Evolutionary conservation across 2,113 vertebrate species (phyloP), one percentile per base, ranked within the genome.

Genomic region (Pantherophis guttatus): DNA sequence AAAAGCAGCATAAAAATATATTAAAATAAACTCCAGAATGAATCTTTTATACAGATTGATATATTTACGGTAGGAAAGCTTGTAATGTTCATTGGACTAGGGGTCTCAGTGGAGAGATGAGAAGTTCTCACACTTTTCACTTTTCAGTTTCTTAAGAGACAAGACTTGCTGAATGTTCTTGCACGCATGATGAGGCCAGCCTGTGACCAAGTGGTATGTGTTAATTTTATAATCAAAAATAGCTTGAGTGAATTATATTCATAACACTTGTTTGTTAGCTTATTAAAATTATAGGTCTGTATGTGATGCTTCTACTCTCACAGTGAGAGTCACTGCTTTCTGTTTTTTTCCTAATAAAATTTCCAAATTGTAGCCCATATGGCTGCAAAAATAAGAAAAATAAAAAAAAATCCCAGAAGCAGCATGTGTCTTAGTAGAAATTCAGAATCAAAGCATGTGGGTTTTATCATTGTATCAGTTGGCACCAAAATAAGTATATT

Each of bases 161-260:
- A 99, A 97, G 99, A 99, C 96, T 98, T 99, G 91, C 97, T 99
- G 92, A 99, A 99, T 0, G 99, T 99, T 54, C 97, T 99, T 96
- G 98, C 99, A 0, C 98, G 99, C 91, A 99, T 99, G 99, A 99
- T 99, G 99, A 99, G 99, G 96, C 99, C 99, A 33, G 96, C 97
- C 29, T 98, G 99, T 95, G 99, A 99, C 94, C 99, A 99, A 98
- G 99, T 99, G 98, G 99, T 99, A 97, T 0, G 98, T 98, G 87
- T 86, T 26, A 58, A 65, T 85, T 65, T 39, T 93, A 21, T 4
- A 33, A 5, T 0, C 88, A 95, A 89, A 93, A 95, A 5, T 93
- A 94, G 23, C 15, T 21, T 29, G 75, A 39, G 70, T 39, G 53
- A 21, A 3, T 48, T 91, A 89, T 87, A 54, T 85, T 93, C 54